A percentile compares a stretch with the other conserved stretches of the same genome.
phyloP scores from a whole-genome alignment of 23 tunicate species.

The Halocynthia aurantium region DNA sequence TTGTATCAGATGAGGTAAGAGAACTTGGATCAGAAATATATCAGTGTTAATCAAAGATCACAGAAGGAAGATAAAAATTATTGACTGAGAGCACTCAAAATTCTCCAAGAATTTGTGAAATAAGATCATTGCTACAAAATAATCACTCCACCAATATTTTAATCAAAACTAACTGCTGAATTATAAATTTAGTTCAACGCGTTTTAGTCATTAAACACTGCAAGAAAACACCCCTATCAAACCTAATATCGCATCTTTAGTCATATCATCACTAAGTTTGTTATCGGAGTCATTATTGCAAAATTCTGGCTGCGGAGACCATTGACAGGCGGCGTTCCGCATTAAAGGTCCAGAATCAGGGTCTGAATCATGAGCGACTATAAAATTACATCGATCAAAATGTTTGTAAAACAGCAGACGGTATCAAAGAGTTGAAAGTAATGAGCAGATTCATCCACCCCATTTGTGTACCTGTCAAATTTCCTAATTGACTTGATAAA shows the following conservation, averaged over 20 bases:
- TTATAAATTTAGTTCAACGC: too few species aligned
- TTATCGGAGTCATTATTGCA: conserved; percentile 35
- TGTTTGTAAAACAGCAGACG: background rate
- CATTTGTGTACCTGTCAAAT: conserved; percentile 38
- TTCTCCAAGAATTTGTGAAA: too few species aligned
- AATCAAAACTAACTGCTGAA: too few species aligned
- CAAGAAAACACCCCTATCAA: background rate
- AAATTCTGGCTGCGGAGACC: conserved; percentile 85
- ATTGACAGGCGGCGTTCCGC: conserved; percentile 88
- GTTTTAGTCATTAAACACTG: too few species aligned
- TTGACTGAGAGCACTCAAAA: too few species aligned
- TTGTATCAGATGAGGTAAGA: too few species aligned
- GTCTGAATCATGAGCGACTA: conserved; percentile 16
- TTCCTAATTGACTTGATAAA: conserved; percentile 50
- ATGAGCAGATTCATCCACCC: background rate
- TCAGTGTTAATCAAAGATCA: too few species aligned
- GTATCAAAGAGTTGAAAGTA: background rate
- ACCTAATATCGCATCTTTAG: conserved; percentile 87
- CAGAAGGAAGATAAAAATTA: too few species aligned
- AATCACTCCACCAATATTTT: too few species aligned
- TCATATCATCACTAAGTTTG: conserved; percentile 26
- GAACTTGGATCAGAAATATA: too few species aligned
- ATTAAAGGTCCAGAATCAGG: conserved; percentile 37
- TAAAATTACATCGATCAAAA: background rate
- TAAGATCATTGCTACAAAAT: too few species aligned